Evolutionary conservation across 2,888 invertebrate genomes (phyloP), one percentile per base, ranked within the genome.

Genomic region (Cancer borealis): DNA sequence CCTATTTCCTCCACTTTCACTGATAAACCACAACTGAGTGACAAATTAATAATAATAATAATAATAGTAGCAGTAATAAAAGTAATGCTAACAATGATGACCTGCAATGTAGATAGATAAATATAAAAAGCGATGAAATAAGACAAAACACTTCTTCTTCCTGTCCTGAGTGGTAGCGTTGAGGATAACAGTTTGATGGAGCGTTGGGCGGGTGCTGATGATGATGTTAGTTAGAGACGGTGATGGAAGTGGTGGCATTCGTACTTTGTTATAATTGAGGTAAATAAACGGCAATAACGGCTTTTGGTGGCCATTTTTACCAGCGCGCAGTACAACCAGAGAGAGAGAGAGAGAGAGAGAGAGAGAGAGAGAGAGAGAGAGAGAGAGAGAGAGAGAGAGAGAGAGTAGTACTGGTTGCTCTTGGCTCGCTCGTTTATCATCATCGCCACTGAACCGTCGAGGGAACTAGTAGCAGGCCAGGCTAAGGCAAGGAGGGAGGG

Each of bases 401-500:
- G 92, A 79, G 84, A 39, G 39, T 45, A 39, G 45, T 14, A n/a
- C 30, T 88, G 54, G 84, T 92, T 88, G 26, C 88, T 88, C 46
- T 93, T 93, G 73, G 73, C 26, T 14, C 5, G 26, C 30, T 89
- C 89, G 26, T 93, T 93, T 89, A 93, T 93, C 93, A 93, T 93
- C 54, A 89, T 93, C 49, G 89, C 60, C 93, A 73, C 47, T 12
- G 60, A 66, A 73, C 87, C 88, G 87, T 93, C 73, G 12, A 73
- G 89, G 88, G 87, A 87, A 21, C 6, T 26, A 47, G 46, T 26
- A 46, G 17, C 30, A 39, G 87, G 49, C n/a, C 30, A 73, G 73
- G 73, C 73, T 21, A 54, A 39, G 66, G 30, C 3, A n/a, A 84
- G 73, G 14, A 46, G 84, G 84, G 49, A 46, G 3, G 47, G 5